Percentiles rank a stretch among this genome's conserved stretches.
Conservation (phyloP, 2,113 vertebrate genomes). For the Tor tambroides region DNA sequence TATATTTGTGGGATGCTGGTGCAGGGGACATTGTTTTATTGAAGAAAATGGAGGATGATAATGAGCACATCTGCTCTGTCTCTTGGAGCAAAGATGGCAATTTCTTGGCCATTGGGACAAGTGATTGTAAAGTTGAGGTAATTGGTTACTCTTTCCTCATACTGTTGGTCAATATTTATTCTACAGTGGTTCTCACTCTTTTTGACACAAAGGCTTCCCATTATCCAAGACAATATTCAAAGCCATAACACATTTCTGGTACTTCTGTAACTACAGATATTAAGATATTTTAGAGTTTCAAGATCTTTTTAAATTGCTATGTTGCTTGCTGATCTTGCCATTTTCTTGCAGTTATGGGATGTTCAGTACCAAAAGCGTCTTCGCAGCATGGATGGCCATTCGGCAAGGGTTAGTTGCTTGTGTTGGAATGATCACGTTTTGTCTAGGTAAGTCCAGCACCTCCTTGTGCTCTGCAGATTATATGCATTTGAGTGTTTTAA, state of each 20-base stretch:
- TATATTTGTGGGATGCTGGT: constrained; percentile 89
- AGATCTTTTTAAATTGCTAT: neutral
- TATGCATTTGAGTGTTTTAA: neutral
- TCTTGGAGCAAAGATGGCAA: constrained; percentile 95
- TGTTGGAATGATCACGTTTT: constrained; percentile 94
- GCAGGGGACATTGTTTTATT: constrained; percentile 85
- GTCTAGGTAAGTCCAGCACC: constrained; percentile 82
- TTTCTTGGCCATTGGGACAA: constrained; percentile 91
- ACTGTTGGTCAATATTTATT: neutral
- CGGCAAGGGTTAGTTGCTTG: constrained; percentile 83
- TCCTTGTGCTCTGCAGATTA: neutral
- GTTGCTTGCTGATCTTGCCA: neutral
- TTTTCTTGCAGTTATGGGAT: constrained; percentile 86
- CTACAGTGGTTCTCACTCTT: neutral
- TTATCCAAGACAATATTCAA: neutral
- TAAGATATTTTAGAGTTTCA: neutral
- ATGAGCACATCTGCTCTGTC: constrained; percentile 88
- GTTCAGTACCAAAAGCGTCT: constrained; percentile 90
- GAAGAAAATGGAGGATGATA: constrained; percentile 84
- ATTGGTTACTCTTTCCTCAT: constrained; percentile 21
- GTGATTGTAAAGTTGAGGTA: constrained; percentile 92
- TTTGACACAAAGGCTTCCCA: neutral
- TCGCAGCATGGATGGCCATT: constrained; percentile 90
- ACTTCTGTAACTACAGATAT: too few relatives aligned
- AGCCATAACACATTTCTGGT: too few relatives aligned